A percentile compares a stretch with the other conserved stretches of the same genome.
Conservation (phyloP, 2,113 vertebrate genomes). For the Platichthys stellatus region DNA sequence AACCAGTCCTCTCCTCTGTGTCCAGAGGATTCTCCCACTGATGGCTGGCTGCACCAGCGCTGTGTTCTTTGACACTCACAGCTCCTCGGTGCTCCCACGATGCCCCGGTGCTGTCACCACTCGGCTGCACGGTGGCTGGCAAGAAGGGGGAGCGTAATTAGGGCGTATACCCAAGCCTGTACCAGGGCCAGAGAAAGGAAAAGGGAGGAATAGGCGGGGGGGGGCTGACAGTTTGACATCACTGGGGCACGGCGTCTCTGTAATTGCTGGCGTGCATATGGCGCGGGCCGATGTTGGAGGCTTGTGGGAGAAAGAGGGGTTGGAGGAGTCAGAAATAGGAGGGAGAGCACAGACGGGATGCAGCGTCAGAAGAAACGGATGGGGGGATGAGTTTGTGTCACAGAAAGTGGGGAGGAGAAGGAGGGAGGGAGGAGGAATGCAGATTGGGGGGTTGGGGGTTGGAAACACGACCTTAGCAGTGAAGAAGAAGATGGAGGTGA, state of each 20-base stretch:
- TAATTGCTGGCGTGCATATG: slow-evolving; percentile 70
- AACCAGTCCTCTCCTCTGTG: slow-evolving; percentile 37
- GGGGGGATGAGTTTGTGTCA: slow-evolving; percentile 37
- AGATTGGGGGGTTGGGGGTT: neutral
- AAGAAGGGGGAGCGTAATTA: slow-evolving; percentile 72
- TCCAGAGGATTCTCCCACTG: slow-evolving; percentile 34
- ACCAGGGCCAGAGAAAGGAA: slow-evolving; percentile 39
- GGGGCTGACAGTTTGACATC: slow-evolving; percentile 77
- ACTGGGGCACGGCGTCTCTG: slow-evolving; percentile 55
- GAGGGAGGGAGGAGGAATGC: slow-evolving; percentile 19
- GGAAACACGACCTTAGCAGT: slow-evolving; percentile 10
- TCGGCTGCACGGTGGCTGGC: slow-evolving; percentile 50
- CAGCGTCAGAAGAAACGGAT: slow-evolving; percentile 17
- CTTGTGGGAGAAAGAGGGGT: slow-evolving; percentile 31
- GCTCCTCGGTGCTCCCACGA: slow-evolving; percentile 56
- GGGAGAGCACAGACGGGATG: slow-evolving; percentile 13
- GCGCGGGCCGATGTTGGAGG: slow-evolving; percentile 34
- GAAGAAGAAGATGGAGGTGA: slow-evolving; percentile 45
- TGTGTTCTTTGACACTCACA: slow-evolving; percentile 41
- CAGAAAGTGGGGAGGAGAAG: slow-evolving; percentile 12
- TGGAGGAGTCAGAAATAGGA: slow-evolving; percentile 46
- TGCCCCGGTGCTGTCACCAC: slow-evolving; percentile 65
- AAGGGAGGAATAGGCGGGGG: slow-evolving; percentile 15
- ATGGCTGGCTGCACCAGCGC: slow-evolving; percentile 42
- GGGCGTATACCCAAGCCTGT: slow-evolving; percentile 60